Conservation (phyloP, 2,113 vertebrate genomes). For the Hypocryptadius cinnamomeus region DNA sequence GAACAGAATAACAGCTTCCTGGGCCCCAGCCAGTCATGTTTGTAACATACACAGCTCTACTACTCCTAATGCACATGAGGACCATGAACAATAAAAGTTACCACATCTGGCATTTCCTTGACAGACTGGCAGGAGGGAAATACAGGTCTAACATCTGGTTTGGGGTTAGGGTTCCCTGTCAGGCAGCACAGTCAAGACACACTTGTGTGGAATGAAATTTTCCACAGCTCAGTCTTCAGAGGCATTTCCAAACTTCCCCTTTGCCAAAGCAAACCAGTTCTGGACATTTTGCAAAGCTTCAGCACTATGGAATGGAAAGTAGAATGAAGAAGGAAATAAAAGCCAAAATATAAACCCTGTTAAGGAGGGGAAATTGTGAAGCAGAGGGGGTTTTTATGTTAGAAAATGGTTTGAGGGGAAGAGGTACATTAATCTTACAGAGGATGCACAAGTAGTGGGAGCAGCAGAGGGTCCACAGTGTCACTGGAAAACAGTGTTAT, state of each 20-base stretch:
- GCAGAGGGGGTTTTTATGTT: neutral
- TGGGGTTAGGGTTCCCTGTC: neutral
- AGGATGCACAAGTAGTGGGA: neutral
- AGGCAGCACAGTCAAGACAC: neutral
- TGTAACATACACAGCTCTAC: accelerated
- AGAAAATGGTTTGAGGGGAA: neutral
- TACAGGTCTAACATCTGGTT: neutral
- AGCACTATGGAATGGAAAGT: neutral
- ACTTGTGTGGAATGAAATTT: neutral
- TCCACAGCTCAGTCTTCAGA: neutral
- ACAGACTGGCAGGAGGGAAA: neutral
- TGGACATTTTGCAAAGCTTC: neutral
- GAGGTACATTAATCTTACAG: neutral
- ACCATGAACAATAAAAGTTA: neutral
- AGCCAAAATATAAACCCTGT: neutral
- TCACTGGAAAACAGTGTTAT: neutral
- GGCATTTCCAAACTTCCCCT: neutral
- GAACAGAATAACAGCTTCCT: neutral
- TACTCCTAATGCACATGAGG: neutral
- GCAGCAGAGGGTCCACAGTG: neutral
- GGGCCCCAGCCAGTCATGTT: neutral
- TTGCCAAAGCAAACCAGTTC: neutral
- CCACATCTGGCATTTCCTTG: neutral
- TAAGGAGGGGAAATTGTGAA: neutral
- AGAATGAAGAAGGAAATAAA: neutral